phyloP scores from a whole-genome alignment of 2,797 vertebrate genomes.

The Chrosomus eos region DNA sequence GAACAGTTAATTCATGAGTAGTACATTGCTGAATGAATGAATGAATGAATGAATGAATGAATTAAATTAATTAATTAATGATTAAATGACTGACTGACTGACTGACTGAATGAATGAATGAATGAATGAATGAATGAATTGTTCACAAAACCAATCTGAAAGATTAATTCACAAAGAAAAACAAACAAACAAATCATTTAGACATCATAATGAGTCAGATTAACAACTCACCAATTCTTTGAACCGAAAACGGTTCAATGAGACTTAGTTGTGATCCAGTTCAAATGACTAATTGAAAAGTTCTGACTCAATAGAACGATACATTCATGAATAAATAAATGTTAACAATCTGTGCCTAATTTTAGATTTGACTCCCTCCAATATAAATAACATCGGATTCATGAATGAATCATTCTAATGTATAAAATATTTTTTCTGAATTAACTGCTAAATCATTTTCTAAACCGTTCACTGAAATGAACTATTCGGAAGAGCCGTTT shows the following conservation, averaged over 20 bases:
- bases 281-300: no score
- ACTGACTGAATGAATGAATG: no score
- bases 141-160: neutral
- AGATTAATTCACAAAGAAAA: no score
- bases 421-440: neutral
- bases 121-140: no score
- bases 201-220: neutral
- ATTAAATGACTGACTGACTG: rapidly evolving
- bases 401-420: neutral
- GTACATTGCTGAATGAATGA: no score
- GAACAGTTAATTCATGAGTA: neutral
- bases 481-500: neutral
- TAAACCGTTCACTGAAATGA: neutral
- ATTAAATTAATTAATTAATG: no score
- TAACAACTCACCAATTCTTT: neutral
- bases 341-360: neutral
- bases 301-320: no score
- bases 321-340: neutral
- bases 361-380: neutral
- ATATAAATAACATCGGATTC: neutral
- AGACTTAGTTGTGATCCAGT: no score
- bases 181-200: no score
- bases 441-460: neutral
- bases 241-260: no score
- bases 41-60: no score